Base-by-base conservation (phyloP, 2,797 vertebrate species). In the Cossypha polioptera region DNA sequence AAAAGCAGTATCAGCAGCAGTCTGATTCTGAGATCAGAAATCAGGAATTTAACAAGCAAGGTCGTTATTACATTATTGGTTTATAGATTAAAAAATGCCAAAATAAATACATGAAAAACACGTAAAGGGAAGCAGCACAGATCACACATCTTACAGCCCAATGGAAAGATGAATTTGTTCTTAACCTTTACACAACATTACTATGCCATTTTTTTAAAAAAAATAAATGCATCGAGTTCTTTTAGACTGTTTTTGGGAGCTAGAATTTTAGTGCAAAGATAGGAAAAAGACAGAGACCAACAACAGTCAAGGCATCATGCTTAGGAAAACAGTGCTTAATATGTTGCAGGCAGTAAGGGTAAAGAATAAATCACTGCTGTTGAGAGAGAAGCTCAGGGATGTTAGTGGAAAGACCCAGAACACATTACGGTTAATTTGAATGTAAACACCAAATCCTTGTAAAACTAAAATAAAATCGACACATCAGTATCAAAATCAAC, bases 1-100 rank as follows among this genome's bases (percentile, higher is more conserved):
- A 93, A 28, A 78, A 82, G 33, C 14, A 80, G n/a, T 9, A 22
- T 96, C 66, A 95, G 59, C 10, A 74, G 61, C 51, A 62, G 40
- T 18, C 71, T 42, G 22, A 36, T 24, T 48, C 55, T 48, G n/a
- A 82, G 33, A 31, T 19, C 19, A 57, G 40, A 55, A 65, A 33
- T 35, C 54, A 71, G 28, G 36, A 54, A 67, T 86, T 83, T 55
- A 48, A 71, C 65, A 69, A 45, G 18, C 10, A 86, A 77, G 19
- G 19, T 51, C 4, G 7, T 53, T 43, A 72, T 61, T 65, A 7
- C 29, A 25, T 35, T 20, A 54, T 3, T 28, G 28, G 5, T 13
- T 91, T 74, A 24, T 11, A 29, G 57, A 54, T 48, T 42, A 22
- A 85, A 45, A 48, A 53, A 35, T 10, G 22, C 6, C 42, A 48